Evolutionary conservation across 2,797 vertebrate genomes (phyloP), one percentile per base, ranked within the genome.

Genomic region (Sebastiscus tertius): DNA sequence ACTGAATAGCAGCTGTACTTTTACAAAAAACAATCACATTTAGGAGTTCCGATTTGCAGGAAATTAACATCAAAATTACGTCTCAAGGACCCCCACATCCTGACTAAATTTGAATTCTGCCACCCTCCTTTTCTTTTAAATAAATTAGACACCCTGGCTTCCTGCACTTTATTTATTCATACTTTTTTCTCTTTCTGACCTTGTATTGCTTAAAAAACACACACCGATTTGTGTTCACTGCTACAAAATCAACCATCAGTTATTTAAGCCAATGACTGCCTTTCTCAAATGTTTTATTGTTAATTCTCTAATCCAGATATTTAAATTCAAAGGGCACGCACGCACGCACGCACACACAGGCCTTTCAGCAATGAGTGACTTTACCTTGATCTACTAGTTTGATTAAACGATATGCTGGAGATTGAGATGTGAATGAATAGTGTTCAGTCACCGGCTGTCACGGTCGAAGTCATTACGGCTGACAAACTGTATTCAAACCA

Each of bases 321-420:
- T 83, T 13, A 68, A 29, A 27, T 58, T 83, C 58, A 11, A 31
- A 8, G 46, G 22, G 10, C 62, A 36, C 26, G 22, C 67, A 31
- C 55, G 10, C 33, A 22, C 22, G 20, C 64, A 22, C 39, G 8
- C 31, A 18, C 36, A 26, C 20, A 31, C 64, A 27, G 31, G 76
- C 62, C 69, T 77, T 61, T 76, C 64, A 46, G 16, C 46, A 71
- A 66, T 71, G 67, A 80, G 24, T 64, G 73, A 78, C 83, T 90
- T 91, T 63, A 83, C 87, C 90, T 90, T 91, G 90, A 90, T 91
- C 79, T 72, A 60, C 27, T 75, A 36, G 61, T 85, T 84, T 91
- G 87, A 92, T 90, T 85, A 87, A 89, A 86, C 80, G 69, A 88
- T 84, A 67, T 56, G 59, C 64, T 39, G 59, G 61, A 62, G 72